phyloP scores from a whole-genome alignment of 2,888 invertebrate species.

The Alitta virens region DNA sequence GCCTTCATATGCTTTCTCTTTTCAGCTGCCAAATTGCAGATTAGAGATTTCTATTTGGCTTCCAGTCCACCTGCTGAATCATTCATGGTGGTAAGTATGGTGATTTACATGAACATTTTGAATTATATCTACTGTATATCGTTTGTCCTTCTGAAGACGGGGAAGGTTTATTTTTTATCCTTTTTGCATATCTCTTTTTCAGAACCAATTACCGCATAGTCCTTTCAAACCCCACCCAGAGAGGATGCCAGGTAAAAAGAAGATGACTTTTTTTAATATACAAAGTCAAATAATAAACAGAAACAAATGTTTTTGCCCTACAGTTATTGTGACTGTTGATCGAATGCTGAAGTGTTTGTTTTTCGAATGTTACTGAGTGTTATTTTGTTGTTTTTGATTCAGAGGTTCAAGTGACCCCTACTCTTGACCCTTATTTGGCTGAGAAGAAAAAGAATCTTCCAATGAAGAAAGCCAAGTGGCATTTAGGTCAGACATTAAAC shows the following conservation, averaged over 20 bases:
- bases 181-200: background rate
- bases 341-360: no score
- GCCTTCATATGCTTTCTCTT: background rate
- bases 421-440: constrained; percentile 45
- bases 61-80: constrained; percentile 70
- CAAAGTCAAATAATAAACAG: no score
- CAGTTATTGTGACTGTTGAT: no score
- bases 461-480: constrained; percentile 96
- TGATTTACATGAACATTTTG: no score
- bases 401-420: constrained; percentile 35
- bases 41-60: constrained; percentile 86
- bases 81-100: constrained; percentile 46
- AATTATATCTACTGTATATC: no score
- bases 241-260: constrained; percentile 73
- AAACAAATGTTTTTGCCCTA: no score
- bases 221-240: constrained; percentile 84
- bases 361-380: background rate
- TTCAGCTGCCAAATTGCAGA: constrained; percentile 55
- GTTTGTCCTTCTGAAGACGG: no score
- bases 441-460: constrained; percentile 58
- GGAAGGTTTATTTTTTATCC: no score
- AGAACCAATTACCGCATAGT: constrained; percentile 32
- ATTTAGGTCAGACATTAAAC: constrained; percentile 69
- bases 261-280: no score
- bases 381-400: background rate